phyloP scores from a whole-genome alignment of 2,797 vertebrate species.

The Malacoctenus gilli region DNA sequence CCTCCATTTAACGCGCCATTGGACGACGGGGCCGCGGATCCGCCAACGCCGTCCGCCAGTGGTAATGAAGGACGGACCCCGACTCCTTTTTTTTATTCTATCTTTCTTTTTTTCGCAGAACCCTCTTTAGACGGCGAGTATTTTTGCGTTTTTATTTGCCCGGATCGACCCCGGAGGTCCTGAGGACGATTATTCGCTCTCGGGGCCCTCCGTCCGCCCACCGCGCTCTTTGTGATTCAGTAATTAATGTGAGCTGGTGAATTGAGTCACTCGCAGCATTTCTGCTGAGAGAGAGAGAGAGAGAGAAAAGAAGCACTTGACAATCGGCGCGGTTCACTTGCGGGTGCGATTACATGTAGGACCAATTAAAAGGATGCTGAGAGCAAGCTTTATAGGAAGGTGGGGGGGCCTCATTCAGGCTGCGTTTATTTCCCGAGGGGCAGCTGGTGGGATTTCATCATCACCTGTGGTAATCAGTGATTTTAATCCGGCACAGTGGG shows the following conservation, averaged over 20 bases:
- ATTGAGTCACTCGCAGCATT: not conserved
- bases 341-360: not conserved
- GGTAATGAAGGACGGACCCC: slow-evolving; percentile 68
- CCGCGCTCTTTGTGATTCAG: slow-evolving; percentile 6
- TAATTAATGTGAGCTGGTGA: not conserved
- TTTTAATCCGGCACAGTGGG: not conserved
- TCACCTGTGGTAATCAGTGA: not conserved
- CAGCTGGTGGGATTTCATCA: not conserved
- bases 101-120: slow-evolving; percentile 21
- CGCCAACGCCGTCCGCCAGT: slow-evolving; percentile 64
- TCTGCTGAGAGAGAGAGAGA: slow-evolving; percentile 9
- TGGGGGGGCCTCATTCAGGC: not conserved
- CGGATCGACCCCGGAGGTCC: slow-evolving; percentile 12
- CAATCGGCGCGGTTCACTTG: not conserved
- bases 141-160: slow-evolving; percentile 21
- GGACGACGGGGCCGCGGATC: slow-evolving; percentile 61
- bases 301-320: slow-evolving; percentile 9
- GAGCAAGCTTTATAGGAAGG: slow-evolving; percentile 2
- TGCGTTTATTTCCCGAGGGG: not conserved
- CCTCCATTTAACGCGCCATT: slow-evolving; percentile 68
- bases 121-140: slow-evolving; percentile 32
- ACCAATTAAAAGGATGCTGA: not conserved
- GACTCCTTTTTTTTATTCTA: too few species aligned
- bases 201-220: not conserved
- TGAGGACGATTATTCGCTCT: slow-evolving; percentile 14